Evolutionary conservation across 23 tunicate species (phyloP).

Genomic region (Trididemnum nubilum): DNA sequence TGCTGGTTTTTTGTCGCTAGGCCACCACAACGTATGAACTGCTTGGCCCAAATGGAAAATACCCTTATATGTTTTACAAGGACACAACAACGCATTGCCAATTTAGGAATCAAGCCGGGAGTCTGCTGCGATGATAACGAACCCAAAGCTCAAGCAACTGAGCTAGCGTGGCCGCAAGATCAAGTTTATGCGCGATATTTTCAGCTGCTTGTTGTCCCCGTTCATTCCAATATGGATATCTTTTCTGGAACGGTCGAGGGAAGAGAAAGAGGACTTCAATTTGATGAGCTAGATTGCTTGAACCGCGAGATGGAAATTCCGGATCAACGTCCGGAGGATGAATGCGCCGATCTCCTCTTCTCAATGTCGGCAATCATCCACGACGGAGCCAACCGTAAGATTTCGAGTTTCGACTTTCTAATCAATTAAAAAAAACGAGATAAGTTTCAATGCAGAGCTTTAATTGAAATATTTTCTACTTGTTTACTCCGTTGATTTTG

Average conservation of each 20-base stretch:
- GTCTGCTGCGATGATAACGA: too few species aligned
- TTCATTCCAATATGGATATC: conserved; percentile 66
- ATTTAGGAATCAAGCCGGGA: too few species aligned
- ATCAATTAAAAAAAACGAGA: background rate
- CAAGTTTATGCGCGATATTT: too few species aligned
- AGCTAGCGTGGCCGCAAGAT: too few species aligned
- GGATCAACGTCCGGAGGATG: conserved; percentile 46
- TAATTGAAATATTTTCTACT: background rate
- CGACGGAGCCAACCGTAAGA: conserved; percentile 82
- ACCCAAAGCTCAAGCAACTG: too few species aligned
- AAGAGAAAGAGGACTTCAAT: conserved; percentile 53
- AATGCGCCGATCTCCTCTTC: conserved; percentile 76
- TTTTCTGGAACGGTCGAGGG: conserved; percentile 78
- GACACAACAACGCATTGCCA: too few species aligned
- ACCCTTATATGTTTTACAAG: too few species aligned
- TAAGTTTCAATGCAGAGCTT: background rate
- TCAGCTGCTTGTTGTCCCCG: conserved; percentile 78
- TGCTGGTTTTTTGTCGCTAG: too few species aligned
- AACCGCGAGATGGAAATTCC: conserved; percentile 74
- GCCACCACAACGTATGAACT: too few species aligned
- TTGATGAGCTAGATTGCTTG: conserved; percentile 68
- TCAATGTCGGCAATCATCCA: conserved; percentile 84
- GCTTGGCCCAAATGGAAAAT: too few species aligned
- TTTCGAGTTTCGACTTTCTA: too few species aligned
- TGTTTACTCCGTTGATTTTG: background rate